phyloP scores from a whole-genome alignment of 2,888 invertebrate species.

The Physocephala rufipes region DNA sequence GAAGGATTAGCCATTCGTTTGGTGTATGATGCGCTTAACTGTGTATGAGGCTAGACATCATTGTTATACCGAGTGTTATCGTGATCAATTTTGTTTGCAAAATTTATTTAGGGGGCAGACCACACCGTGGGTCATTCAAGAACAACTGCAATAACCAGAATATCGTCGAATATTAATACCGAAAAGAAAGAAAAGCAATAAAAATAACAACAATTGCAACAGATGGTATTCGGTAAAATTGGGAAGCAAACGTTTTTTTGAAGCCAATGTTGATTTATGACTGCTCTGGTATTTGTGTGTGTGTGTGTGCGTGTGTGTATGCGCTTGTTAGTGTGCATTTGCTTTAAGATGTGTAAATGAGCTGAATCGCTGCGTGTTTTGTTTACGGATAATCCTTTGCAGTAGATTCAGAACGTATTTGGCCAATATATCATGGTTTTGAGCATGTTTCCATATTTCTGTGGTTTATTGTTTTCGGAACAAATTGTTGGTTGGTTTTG shows the following conservation, averaged over 20 bases:
- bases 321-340: too few relatives aligned
- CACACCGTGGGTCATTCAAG: background rate
- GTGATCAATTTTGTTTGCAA: slow-evolving; percentile 37
- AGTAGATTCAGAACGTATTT: slow-evolving; percentile 13
- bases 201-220: too few relatives aligned
- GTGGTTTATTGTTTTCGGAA: too few relatives aligned
- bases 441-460: background rate
- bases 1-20: too few relatives aligned
- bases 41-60: slow-evolving; percentile 22
- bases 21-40: background rate
- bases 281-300: background rate
- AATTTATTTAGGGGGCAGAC: slow-evolving; percentile 40
- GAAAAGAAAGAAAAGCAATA: too few relatives aligned
- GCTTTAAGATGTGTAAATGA: too few relatives aligned
- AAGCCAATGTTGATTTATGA: slow-evolving; percentile 26
- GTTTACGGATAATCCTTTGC: background rate
- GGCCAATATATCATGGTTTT: slow-evolving; percentile 16
- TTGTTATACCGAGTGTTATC: slow-evolving; percentile 23
- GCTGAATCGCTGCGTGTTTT: background rate
- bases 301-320: background rate
- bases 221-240: slow-evolving; percentile 4
- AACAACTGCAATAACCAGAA: slow-evolving; percentile 2
- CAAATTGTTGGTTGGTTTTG: too few relatives aligned
- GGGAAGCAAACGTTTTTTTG: slow-evolving; percentile 34
- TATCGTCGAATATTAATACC: too few relatives aligned